These are phyloP conservation scores for Sebastiscus tertius DNA, from an alignment of 2,797 vertebrate genomes.

Conservation along the genomic window DNA sequence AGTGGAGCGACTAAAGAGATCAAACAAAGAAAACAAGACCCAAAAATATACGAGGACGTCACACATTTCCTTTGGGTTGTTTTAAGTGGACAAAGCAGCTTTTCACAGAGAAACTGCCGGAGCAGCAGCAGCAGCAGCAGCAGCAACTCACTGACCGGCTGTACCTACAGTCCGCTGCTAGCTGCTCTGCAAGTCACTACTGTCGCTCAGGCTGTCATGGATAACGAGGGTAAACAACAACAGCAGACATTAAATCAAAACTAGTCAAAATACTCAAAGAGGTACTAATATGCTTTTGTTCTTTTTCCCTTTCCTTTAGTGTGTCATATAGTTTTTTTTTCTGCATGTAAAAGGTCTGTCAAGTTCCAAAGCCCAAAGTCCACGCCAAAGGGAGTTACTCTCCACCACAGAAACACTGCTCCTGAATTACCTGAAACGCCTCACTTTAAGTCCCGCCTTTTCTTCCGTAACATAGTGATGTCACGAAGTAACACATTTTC, in stretches of 20 bases:
- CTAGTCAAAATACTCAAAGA: background rate
- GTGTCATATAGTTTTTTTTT: too few relatives aligned
- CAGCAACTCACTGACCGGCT: background rate
- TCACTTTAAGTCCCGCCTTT: too few relatives aligned
- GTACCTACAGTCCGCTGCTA: conserved; percentile 17
- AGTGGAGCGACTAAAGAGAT: background rate
- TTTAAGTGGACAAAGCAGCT: conserved; percentile 50
- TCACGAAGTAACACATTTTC: too few relatives aligned
- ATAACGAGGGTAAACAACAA: background rate
- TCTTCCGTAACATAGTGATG: too few relatives aligned
- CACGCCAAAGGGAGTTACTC: too few relatives aligned
- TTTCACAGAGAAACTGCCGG: conserved; percentile 45
- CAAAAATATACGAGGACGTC: conserved; percentile 14
- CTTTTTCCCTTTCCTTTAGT: too few relatives aligned
- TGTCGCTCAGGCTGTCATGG: background rate
- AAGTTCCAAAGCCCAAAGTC: too few relatives aligned
- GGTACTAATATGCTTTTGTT: too few relatives aligned
- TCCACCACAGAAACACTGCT: too few relatives aligned
- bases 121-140: conserved; percentile 14
- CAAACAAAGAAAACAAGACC: background rate
- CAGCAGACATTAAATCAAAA: background rate
- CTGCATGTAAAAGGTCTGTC: too few relatives aligned
- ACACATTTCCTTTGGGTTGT: conserved; percentile 30
- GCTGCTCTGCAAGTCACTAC: conserved; percentile 5
- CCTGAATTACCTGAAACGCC: too few relatives aligned